Evolutionary conservation across 2,113 vertebrate species (phyloP).

Genomic region (Leucopsar rothschildi): DNA sequence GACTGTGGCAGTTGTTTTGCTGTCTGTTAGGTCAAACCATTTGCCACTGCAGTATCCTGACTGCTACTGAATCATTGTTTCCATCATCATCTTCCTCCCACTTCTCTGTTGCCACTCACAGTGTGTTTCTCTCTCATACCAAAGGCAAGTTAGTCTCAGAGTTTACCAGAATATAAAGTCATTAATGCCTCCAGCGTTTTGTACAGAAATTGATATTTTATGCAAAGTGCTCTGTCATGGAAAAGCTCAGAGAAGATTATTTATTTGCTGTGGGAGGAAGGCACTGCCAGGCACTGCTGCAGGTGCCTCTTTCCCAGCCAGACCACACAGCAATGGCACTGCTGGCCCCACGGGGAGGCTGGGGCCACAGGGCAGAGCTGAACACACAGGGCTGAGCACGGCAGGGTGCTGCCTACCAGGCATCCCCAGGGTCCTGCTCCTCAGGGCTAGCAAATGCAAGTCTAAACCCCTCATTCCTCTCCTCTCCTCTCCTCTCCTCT

Average conservation of each 20-base stretch:
- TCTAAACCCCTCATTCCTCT: neutral
- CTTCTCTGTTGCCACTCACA: neutral
- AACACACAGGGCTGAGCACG: fast-evolving
- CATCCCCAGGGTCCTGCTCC: neutral
- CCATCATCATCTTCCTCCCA: neutral
- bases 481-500: neutral
- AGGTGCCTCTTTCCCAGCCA: neutral
- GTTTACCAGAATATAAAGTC: neutral
- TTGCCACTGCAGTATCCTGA: neutral
- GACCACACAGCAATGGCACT: fast-evolving
- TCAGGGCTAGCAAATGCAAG: neutral
- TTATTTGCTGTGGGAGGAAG: neutral
- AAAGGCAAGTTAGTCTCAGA: neutral
- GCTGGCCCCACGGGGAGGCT: neutral
- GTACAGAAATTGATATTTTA: neutral
- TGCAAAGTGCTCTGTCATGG: neutral
- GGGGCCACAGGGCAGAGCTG: neutral
- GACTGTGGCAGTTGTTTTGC: neutral
- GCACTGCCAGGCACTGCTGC: neutral
- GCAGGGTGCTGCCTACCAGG: neutral
- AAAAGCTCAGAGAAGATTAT: neutral
- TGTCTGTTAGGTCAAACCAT: neutral
- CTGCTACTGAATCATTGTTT: neutral
- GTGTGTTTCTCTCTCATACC: neutral
- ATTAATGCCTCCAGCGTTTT: neutral